A percentile compares a stretch with the other conserved stretches of the same genome.
phyloP scores from a whole-genome alignment of 2,797 vertebrate species.

The Pitangus sulphuratus region DNA sequence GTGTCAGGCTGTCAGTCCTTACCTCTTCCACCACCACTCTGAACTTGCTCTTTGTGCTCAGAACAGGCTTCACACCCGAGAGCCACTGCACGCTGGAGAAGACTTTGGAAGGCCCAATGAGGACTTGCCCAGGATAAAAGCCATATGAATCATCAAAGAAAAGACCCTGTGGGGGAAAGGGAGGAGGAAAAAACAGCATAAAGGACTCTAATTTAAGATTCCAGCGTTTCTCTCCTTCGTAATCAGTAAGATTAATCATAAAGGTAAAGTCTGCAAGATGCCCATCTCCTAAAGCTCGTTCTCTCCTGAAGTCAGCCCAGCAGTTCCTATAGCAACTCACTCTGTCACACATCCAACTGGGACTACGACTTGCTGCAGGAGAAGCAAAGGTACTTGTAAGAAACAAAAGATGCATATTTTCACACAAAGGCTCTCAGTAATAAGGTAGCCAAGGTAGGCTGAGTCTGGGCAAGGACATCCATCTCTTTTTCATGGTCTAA shows the following conservation, averaged over 20 bases:
- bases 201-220: background rate
- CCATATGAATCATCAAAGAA: conserved; percentile 97
- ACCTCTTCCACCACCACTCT: conserved; percentile 98
- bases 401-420: background rate
- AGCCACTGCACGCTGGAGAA: conserved; percentile 98
- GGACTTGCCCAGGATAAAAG: conserved; percentile 97
- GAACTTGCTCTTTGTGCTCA: conserved; percentile 98
- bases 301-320: background rate
- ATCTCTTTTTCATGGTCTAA: background rate
- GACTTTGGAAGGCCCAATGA: conserved; percentile 95
- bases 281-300: background rate
- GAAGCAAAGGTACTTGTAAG: background rate
- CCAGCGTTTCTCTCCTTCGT: background rate
- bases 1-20: background rate
- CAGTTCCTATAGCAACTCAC: conserved; percentile 47
- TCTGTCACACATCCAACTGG: background rate
- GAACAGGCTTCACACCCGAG: conserved; percentile 94
- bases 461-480: background rate
- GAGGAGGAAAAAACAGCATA: background rate
- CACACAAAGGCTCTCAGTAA: background rate
- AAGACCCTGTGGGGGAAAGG: conserved; percentile 83
- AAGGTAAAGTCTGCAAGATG: background rate
- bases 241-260: background rate
- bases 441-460: background rate
- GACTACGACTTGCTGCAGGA: background rate